Evolutionary conservation across 2,113 vertebrate genomes (phyloP).

Genomic region (Crotalus viridis): DNA sequence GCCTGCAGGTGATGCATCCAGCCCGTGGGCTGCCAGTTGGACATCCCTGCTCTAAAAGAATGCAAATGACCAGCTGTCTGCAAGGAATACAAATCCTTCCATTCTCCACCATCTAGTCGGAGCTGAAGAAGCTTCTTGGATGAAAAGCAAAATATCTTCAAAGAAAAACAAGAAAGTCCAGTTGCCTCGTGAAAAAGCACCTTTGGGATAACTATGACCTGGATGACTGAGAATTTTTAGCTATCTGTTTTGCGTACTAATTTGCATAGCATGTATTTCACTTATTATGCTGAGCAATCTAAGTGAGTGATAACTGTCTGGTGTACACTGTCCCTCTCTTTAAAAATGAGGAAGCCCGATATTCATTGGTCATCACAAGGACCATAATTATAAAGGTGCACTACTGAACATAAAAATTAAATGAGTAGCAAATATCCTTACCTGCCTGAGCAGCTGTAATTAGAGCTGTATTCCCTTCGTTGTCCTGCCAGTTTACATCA

Average conservation of each 20-base stretch:
- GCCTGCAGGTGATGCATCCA: no score
- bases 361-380: background rate
- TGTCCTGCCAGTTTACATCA: conserved; percentile 97
- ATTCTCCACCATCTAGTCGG: no score
- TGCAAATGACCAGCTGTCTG: no score
- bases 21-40: no score
- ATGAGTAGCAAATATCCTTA: conserved; percentile 66
- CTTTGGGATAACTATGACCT: no score
- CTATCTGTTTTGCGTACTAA: background rate
- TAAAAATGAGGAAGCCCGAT: background rate
- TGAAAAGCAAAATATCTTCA: no score
- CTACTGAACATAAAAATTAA: background rate
- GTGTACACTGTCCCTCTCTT: background rate
- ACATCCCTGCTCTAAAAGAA: no score
- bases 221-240: no score
- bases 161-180: no score
- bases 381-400: background rate
- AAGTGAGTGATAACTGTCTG: background rate
- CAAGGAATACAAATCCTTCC: no score
- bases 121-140: no score
- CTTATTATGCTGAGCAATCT: background rate
- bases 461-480: conserved; percentile 92
- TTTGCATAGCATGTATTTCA: background rate
- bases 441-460: conserved; percentile 95
- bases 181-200: no score